Evolutionary conservation across 1,140 invertebrate genomes (phyloP), one percentile per base, ranked within the genome.

Genomic region (Macrosteles quadrilineatus): DNA sequence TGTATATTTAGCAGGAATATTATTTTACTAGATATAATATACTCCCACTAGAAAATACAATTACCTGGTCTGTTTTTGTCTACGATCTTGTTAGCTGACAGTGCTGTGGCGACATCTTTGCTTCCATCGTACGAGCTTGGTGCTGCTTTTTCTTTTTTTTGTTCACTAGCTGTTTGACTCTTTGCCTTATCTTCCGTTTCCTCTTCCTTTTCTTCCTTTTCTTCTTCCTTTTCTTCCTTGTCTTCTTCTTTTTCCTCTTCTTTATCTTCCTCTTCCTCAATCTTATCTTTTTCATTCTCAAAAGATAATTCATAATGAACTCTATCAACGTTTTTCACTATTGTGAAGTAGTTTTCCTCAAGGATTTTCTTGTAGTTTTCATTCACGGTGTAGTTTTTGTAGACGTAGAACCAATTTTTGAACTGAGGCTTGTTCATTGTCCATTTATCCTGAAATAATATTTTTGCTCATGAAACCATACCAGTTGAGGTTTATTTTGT

Each of bases 341-440:
- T 85, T 40, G 85, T 87, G 17, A 84, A 79, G 72, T 87, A 88
- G 75, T 84, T 82, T 59, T 85, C 81, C 76, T 82, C 78, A 29
- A 88, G 75, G 64, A 86, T 79, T 72, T 83, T 79, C 73, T 84
- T 86, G 67, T 84, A 88, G 27, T 85, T 83, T 45, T 86, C 82
- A 68, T 85, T 81, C 1, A 86, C 83, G 0, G 84, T 84, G 73
- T 85, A 83, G 67, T 87, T 88, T 73, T 86, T 86, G 74, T 87
- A 88, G 47, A 87, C 83, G 72, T 88, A 88, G 73, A 88, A 84
- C 81, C 83, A 88, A 69, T 86, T 87, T 76, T 86, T 85, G 72
- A 88, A 83, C 72, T 87, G 86, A 71, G 32, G 32, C 4, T 81
- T 78, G 74, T 81, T 80, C 59, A 80, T 78, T 79, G 66, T 40